A percentile compares a stretch with the other conserved stretches of the same genome.
phyloP scores from a whole-genome alignment of 2,797 vertebrate species.

The Hypotaenidia philippensis region DNA sequence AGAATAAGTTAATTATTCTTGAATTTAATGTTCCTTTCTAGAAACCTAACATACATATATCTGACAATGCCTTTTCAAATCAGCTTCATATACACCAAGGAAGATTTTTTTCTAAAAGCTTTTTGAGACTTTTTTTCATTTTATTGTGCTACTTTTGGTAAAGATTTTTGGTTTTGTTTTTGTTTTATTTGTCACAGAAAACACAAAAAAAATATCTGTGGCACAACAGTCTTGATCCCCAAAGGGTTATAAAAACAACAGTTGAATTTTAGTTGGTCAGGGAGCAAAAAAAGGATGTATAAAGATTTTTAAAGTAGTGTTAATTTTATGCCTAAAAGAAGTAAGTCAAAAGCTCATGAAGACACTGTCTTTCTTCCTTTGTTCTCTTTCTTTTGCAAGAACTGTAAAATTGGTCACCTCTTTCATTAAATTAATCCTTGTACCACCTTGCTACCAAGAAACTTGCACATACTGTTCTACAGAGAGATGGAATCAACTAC shows the following conservation, averaged over 20 bases:
- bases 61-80: neutral
- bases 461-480: neutral
- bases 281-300: neutral
- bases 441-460: neutral
- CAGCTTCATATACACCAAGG: neutral
- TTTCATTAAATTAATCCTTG: neutral
- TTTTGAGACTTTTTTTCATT: neutral
- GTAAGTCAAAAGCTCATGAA: neutral
- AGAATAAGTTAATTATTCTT: neutral
- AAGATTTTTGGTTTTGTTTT: neutral
- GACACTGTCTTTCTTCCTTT: neutral
- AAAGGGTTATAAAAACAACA: neutral
- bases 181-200: neutral
- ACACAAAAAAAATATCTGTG: neutral
- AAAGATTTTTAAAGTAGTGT: neutral
- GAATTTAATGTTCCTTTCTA: neutral
- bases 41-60: neutral
- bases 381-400: neutral
- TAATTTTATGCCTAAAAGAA: neutral
- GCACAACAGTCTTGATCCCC: neutral
- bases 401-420: neutral
- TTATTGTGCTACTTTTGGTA: neutral
- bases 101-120: neutral
- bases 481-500: neutral
- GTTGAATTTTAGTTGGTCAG: neutral